phyloP scores from a whole-genome alignment of 2,797 vertebrate genomes.

The Muscicapa striata region DNA sequence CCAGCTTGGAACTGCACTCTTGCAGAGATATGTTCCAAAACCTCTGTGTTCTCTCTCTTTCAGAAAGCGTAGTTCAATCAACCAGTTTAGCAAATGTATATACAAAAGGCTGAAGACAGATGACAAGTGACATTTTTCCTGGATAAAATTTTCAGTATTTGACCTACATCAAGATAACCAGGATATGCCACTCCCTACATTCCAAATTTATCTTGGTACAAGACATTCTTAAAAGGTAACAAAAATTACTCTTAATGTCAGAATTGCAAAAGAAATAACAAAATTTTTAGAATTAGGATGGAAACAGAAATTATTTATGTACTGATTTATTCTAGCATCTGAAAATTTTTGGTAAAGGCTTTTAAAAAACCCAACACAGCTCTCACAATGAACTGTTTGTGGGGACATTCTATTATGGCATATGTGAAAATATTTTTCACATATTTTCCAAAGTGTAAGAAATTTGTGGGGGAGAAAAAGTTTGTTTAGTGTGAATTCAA shows the following conservation, averaged over 20 bases:
- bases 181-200: neutral
- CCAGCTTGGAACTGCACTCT: neutral
- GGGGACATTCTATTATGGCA: rapidly evolving
- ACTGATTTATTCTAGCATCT: neutral
- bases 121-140: neutral
- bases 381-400: neutral
- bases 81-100: neutral
- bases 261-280: neutral
- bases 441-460: neutral
- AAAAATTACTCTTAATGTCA: neutral
- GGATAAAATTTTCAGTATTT: neutral
- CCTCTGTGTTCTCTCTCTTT: neutral
- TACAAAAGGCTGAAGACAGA: neutral
- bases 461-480: rapidly evolving
- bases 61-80: neutral
- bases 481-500: neutral
- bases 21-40: neutral
- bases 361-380: neutral
- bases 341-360: neutral
- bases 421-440: neutral
- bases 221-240: neutral
- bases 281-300: neutral
- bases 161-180: neutral
- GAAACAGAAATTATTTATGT: neutral
- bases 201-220: neutral